Evolutionary conservation across 2,113 vertebrate genomes (phyloP).

Genomic region (Protobothrops mucrosquamatus): DNA sequence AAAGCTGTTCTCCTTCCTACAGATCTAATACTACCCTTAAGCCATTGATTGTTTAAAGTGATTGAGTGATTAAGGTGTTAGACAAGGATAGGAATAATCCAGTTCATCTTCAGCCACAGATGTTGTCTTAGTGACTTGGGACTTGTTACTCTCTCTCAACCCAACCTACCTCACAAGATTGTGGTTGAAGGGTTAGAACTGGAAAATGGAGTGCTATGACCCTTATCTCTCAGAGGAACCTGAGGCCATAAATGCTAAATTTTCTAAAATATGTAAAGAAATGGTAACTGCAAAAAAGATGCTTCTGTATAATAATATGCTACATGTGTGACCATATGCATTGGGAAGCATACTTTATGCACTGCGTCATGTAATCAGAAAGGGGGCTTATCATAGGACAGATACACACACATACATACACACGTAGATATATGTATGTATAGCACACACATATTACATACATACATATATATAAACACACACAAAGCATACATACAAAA

Average conservation of each 20-base stretch:
- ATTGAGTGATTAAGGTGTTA: not conserved
- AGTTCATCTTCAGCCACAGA: not conserved
- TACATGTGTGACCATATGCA: not conserved
- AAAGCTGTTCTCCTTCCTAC: not conserved
- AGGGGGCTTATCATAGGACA: not conserved
- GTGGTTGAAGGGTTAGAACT: not conserved
- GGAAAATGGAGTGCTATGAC: not conserved
- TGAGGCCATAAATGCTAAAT: not conserved
- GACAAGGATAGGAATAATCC: not conserved
- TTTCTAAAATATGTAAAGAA: not conserved
- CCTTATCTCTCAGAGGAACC: not conserved
- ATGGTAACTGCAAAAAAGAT: not conserved
- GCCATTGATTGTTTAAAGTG: not conserved
- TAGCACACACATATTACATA: not conserved
- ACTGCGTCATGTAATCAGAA: not conserved
- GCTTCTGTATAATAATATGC: not conserved
- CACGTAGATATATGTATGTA: not conserved
- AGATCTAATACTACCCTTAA: not conserved
- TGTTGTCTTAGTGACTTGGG: not conserved
- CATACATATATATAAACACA: no score
- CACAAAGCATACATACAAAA: not conserved
- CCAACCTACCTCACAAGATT: not conserved
- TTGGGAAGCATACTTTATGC: not conserved
- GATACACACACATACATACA: not conserved
- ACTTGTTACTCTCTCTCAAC: not conserved